These are phyloP conservation scores for Bombus sylvicola DNA, from an alignment of 1,140 invertebrate species.

Conservation along the genomic window DNA sequence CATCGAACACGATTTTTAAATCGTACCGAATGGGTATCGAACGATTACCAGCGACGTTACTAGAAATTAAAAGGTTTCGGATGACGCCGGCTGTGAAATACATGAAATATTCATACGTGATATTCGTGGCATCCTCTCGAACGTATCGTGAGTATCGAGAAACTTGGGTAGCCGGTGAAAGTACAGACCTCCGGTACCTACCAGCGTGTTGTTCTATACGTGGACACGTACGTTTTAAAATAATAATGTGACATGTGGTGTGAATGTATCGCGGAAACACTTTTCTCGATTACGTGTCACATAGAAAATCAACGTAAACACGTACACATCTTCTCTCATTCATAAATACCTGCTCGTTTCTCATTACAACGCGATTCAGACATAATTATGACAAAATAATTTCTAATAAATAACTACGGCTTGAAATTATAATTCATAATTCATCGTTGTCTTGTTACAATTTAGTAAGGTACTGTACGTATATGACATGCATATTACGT, in stretches of 20 bases:
- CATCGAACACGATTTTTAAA: neutral
- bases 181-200: constrained; percentile 7
- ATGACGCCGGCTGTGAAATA: neutral
- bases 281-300: neutral
- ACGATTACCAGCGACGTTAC: neutral
- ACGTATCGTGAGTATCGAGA: constrained; percentile 50
- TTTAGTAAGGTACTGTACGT: neutral
- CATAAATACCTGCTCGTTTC: neutral
- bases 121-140: constrained; percentile 39
- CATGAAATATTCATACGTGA: constrained; percentile 49
- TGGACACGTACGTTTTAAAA: constrained; percentile 15
- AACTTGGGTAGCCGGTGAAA: constrained; percentile 54
- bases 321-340: neutral
- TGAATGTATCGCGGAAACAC: constrained; percentile 28
- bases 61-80: constrained; percentile 26
- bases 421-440: neutral
- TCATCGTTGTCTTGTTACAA: neutral
- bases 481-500: neutral
- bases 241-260: constrained; percentile 25
- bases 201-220: constrained; percentile 18
- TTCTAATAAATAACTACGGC: no score
- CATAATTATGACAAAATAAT: neutral
- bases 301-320: neutral
- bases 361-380: neutral
- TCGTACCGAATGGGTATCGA: neutral